Conservation (phyloP, 2,888 invertebrate genomes). For the Mesoligia furuncula region DNA sequence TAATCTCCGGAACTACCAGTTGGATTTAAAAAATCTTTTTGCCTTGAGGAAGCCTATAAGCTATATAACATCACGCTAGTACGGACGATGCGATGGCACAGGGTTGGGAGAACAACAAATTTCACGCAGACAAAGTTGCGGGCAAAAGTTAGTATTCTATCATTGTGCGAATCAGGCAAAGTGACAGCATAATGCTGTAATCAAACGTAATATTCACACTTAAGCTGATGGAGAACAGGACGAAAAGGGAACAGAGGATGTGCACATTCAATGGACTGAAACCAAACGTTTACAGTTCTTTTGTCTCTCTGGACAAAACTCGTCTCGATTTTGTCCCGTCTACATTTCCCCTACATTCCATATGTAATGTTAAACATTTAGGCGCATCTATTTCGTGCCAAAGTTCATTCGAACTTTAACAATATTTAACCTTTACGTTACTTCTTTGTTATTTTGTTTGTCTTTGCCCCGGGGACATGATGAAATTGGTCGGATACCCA, state of each 20-base stretch:
- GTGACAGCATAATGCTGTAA: neutral
- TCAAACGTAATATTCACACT: conserved; percentile 19
- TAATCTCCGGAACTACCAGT: neutral
- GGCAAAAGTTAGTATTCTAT: neutral
- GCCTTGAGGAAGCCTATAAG: neutral
- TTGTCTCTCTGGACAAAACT: conserved; percentile 34
- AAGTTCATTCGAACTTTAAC: conserved; percentile 76
- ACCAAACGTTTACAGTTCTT: conserved; percentile 41
- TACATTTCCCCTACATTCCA: conserved; percentile 4
- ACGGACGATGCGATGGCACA: neutral
- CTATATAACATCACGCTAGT: no score
- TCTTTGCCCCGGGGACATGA: conserved; percentile 62
- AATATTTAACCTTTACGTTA: conserved; percentile 80
- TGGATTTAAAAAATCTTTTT: neutral
- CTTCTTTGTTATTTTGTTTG: conserved; percentile 71
- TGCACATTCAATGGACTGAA: conserved; percentile 42
- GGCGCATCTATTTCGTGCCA: conserved; percentile 48
- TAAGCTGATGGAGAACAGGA: neutral
- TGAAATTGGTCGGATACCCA: conserved; percentile 65
- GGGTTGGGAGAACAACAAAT: neutral
- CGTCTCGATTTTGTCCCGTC: conserved; percentile 1
- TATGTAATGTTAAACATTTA: conserved; percentile 47
- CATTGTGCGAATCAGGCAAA: neutral
- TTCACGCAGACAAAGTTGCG: no score
- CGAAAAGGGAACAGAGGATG: conserved; percentile 23